Evolutionary conservation across 1,140 invertebrate genomes (phyloP), one percentile per base, ranked within the genome.

Genomic region (Scylla paramamosain): DNA sequence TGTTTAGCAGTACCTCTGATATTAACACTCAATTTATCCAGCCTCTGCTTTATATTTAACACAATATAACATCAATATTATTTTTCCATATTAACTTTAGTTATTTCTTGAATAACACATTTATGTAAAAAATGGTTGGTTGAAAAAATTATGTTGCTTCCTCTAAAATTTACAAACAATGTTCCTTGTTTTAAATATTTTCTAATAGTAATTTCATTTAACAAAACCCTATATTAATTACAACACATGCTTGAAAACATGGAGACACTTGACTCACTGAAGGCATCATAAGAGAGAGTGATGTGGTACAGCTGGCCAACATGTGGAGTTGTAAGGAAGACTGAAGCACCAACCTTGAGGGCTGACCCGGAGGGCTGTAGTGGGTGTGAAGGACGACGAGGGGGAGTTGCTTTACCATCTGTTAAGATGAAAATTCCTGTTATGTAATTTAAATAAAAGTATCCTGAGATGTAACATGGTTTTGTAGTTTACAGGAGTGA

Each of bases 241-340:
- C 39, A 39, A 39, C n/a, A 59, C 52, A 59, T 59, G 52, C 3
- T 12, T 59, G 20, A 59, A 91, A 52, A 91, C 16, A 48, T 59
- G 4, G 10, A 45, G 28, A 77, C 16, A 14, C 46, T 32, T 31
- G 29, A 28, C 88, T 94, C 46, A 96, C 96, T 93, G 92, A 87
- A 94, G 28, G 93, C 95, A 90, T 93, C 93, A 46, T 88, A 89
- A 88, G 48, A 95, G 82, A 88, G 94, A 4, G 97, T 97, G 77
- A 98, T 97, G 90, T 98, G 97, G 96, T 98, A 98, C 4, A 98
- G 96, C 95, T 97, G 98, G 46, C 97, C 98, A 96, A 98, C 97
- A 95, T 97, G 97, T 4, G 97, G 96, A 0, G 97, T 97, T 52
- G 97, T 97, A 84, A 98, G 96, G 92, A 96, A 96, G 31, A 96